These are phyloP conservation scores for Tinea semifulvella DNA, from an alignment of 2,888 invertebrate genomes.

Conservation along the genomic window DNA sequence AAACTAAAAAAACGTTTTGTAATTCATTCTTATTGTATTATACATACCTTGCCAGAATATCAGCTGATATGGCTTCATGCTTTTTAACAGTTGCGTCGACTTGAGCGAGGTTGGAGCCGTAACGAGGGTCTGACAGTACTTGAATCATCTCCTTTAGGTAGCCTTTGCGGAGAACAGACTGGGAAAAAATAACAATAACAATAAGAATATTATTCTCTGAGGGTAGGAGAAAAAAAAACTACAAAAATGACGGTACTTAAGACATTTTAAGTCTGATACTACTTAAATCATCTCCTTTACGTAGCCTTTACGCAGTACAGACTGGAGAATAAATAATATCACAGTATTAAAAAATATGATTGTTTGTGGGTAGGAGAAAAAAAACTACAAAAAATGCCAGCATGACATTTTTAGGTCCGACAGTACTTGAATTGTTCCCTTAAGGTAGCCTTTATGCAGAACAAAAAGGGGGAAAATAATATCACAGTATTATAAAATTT, in stretches of 20 bases:
- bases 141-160: constrained; percentile 98
- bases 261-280: constrained; percentile 79
- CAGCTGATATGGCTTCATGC: constrained; percentile 97
- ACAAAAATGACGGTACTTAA: too few species aligned
- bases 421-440: constrained; percentile 96
- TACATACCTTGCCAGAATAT: constrained; percentile 84
- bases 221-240: too few species aligned
- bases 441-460: constrained; percentile 92
- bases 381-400: too few species aligned
- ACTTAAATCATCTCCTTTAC: constrained; percentile 98
- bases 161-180: constrained; percentile 90
- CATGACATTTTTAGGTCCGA: too few species aligned
- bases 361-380: too few species aligned
- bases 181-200: too few species aligned
- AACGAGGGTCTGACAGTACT: constrained; percentile 90
- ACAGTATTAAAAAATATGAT: too few species aligned
- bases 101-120: constrained; percentile 89
- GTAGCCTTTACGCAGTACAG: constrained; percentile 92
- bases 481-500: too few species aligned
- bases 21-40: not conserved
- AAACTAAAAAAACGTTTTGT: too few species aligned
- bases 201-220: too few species aligned
- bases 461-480: too few species aligned
- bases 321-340: too few species aligned
- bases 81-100: constrained; percentile 98